These are phyloP conservation scores for Bos javanicus DNA, from an alignment of 2,113 vertebrate genomes.

Conservation along the genomic window DNA sequence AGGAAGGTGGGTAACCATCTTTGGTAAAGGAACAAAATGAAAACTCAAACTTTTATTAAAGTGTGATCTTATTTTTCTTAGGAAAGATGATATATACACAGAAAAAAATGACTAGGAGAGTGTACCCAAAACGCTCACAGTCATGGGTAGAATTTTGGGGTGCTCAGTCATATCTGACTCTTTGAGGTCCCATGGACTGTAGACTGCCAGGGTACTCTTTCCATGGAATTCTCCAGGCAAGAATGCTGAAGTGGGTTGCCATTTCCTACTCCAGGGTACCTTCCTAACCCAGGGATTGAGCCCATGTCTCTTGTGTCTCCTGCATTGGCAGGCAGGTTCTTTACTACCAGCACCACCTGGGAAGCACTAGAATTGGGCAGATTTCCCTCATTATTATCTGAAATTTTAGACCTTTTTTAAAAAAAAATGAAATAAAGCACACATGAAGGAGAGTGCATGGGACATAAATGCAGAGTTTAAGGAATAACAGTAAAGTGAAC, in stretches of 20 bases:
- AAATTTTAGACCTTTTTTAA: not conserved
- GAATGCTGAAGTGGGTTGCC: not conserved
- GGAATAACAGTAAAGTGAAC: not conserved
- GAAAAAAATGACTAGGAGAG: not conserved
- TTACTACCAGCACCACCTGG: not conserved
- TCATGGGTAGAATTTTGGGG: not conserved
- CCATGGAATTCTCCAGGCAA: not conserved
- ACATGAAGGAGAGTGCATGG: not conserved
- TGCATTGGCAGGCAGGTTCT: not conserved
- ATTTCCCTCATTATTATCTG: not conserved
- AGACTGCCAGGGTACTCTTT: not conserved
- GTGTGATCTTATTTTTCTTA: not conserved
- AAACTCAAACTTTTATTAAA: not conserved
- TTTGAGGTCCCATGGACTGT: not conserved
- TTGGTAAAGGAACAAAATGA: not conserved
- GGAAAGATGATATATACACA: not conserved
- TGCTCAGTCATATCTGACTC: not conserved
- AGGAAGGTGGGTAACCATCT: not conserved
- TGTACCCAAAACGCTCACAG: not conserved
- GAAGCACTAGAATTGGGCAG: not conserved
- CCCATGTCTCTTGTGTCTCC: not conserved
- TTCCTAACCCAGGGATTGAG: not conserved
- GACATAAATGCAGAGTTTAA: not conserved
- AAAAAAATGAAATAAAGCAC: not conserved
- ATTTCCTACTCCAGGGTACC: not conserved